Evolutionary conservation across 64 coral and sea anemone species (phyloP).

Genomic region (Porites australiensis): DNA sequence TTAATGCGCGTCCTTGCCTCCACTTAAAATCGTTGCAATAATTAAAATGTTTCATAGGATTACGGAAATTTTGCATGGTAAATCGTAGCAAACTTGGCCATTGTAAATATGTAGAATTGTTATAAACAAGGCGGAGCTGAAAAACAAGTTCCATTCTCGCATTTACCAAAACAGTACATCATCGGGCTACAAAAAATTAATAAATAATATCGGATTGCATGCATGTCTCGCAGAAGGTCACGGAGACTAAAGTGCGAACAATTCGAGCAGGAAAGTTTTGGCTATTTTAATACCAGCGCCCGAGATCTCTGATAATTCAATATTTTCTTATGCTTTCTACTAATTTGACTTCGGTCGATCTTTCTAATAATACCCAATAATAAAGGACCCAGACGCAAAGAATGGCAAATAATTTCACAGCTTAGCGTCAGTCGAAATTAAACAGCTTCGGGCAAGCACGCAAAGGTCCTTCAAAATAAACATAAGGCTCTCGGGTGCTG

Average conservation of each 20-base stretch:
- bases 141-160: background rate
- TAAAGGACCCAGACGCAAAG: background rate
- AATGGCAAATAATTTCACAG: slow-evolving; percentile 44
- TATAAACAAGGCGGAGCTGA: slow-evolving; percentile 35
- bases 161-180: slow-evolving; percentile 24
- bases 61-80: slow-evolving; percentile 47
- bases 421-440: slow-evolving; percentile 25
- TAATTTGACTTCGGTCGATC: background rate
- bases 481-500: background rate
- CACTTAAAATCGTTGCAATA: slow-evolving; percentile 53
- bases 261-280: slow-evolving; percentile 18
- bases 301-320: background rate
- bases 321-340: background rate
- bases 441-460: slow-evolving; percentile 44
- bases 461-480: slow-evolving; percentile 33
- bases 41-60: slow-evolving; percentile 61
- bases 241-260: background rate
- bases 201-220: slow-evolving; percentile 23
- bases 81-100: slow-evolving; percentile 46
- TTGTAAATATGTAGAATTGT: background rate
- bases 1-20: slow-evolving; percentile 40
- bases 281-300: background rate
- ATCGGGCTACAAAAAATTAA: slow-evolving; percentile 13
- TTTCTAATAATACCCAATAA: background rate
- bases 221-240: slow-evolving; percentile 14